These are phyloP conservation scores for Eupeodes corollae DNA, from an alignment of 1,140 invertebrate species.

Conservation along the genomic window DNA sequence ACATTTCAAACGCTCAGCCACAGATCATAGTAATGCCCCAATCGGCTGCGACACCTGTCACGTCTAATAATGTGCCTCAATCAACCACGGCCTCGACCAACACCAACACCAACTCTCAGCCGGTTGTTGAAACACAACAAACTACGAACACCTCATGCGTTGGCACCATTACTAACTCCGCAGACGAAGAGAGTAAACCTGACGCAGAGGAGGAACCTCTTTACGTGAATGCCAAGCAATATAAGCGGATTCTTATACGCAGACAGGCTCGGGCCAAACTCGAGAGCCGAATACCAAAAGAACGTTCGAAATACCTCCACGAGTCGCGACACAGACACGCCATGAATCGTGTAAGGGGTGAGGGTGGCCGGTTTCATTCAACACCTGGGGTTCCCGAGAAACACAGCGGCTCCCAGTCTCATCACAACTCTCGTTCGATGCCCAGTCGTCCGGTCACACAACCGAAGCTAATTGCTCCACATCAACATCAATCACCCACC, in stretches of 20 bases:
- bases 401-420: neutral
- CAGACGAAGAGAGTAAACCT: constrained; percentile 36
- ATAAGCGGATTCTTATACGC: constrained; percentile 82
- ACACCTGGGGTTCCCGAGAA: constrained; percentile 37
- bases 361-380: constrained; percentile 91
- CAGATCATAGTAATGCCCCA: constrained; percentile 36
- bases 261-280: constrained; percentile 82
- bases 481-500: constrained; percentile 24
- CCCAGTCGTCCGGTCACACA: constrained; percentile 16
- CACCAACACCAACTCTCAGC: constrained; percentile 13
- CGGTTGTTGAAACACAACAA: constrained; percentile 3
- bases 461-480: constrained; percentile 33
- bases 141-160: neutral
- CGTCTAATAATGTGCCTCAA: constrained; percentile 11
- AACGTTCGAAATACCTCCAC: constrained; percentile 97
- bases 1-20: constrained; percentile 16
- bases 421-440: constrained; percentile 9
- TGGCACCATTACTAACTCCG: constrained; percentile 15
- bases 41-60: constrained; percentile 26
- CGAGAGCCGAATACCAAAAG: constrained; percentile 92
- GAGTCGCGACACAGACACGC: constrained; percentile 96
- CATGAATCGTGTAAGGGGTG: constrained; percentile 92
- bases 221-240: constrained; percentile 97
- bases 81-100: constrained; percentile 3
- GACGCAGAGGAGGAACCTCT: constrained; percentile 86